Conservation (phyloP, 1,140 invertebrate species). For the Papilio xuthus region DNA sequence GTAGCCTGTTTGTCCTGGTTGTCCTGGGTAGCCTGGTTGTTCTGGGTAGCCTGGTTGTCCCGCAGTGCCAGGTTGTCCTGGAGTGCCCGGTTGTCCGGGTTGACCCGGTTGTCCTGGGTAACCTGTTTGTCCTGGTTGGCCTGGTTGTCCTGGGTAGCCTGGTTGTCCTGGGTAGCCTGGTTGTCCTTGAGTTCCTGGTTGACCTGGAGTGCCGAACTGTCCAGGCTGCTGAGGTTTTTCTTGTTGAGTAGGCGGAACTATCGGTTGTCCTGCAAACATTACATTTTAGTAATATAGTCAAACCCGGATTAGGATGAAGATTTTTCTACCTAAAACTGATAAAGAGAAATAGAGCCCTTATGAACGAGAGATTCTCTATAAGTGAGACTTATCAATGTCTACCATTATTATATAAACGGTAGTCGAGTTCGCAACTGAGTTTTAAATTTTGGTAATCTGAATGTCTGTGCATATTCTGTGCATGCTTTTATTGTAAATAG, state of each 20-base stretch:
- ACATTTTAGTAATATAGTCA: not conserved
- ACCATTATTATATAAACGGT: no score
- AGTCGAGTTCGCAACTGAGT: no score
- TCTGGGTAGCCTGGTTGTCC: slow-evolving; percentile 41
- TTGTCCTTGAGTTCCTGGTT: no score
- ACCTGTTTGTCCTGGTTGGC: slow-evolving; percentile 51
- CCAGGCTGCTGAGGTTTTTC: slow-evolving; percentile 54
- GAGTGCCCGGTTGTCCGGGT: slow-evolving; percentile 43
- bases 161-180: slow-evolving; percentile 48
- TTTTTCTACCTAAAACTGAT: no score
- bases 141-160: slow-evolving; percentile 48
- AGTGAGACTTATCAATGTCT: no score
- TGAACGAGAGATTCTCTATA: no score
- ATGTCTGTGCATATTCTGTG: no score
- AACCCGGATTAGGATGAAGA: no score
- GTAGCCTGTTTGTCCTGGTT: slow-evolving; percentile 43
- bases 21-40: slow-evolving; percentile 17
- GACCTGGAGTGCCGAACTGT: slow-evolving; percentile 41
- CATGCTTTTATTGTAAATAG: no score
- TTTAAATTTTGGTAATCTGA: no score
- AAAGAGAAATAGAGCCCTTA: no score
- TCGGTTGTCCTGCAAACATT: not conserved
- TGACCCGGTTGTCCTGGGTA: slow-evolving; percentile 44
- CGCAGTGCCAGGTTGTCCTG: slow-evolving; percentile 34
- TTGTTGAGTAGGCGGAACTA: slow-evolving; percentile 43